These are phyloP conservation scores for Rhodinocichla rosea DNA, from an alignment of 2,113 vertebrate species.

Conservation along the genomic window DNA sequence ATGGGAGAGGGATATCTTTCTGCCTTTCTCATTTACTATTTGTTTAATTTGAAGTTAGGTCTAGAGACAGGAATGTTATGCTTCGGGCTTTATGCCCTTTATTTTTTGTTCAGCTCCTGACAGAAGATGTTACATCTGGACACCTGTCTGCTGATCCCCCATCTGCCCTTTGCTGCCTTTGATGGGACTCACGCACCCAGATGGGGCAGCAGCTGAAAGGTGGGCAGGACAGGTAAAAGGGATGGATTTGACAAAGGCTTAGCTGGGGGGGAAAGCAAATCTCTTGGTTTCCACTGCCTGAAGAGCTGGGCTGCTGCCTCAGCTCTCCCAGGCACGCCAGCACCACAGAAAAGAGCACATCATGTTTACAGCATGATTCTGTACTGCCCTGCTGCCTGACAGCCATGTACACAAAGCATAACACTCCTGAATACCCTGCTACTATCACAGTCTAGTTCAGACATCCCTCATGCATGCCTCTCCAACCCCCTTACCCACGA, in stretches of 20 bases:
- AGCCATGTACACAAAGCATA: not conserved
- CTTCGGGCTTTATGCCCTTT: not conserved
- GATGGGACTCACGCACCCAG: not conserved
- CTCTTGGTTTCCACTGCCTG: not conserved
- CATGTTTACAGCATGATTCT: not conserved
- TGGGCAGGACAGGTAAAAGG: not conserved
- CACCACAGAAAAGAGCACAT: not conserved
- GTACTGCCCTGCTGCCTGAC: not conserved
- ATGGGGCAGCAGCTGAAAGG: fast-evolving
- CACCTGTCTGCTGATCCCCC: not conserved
- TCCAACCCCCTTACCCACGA: fast-evolving
- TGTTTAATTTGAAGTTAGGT: not conserved
- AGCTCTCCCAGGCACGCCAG: fast-evolving
- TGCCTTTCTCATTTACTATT: not conserved
- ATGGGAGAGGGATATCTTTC: not conserved
- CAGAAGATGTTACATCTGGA: not conserved
- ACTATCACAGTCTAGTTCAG: not conserved
- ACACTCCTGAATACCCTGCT: not conserved
- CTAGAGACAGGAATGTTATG: not conserved
- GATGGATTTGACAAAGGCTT: not conserved
- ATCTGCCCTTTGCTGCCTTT: not conserved
- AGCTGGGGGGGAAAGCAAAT: not conserved
- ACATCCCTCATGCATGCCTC: fast-evolving
- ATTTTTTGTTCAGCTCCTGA: not conserved
- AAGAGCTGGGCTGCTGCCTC: not conserved